Percentiles rank a stretch among this genome's conserved stretches.
These are phyloP conservation scores for Limnephilus lunatus DNA, from an alignment of 2,888 invertebrate genomes.

Conservation along the genomic window DNA sequence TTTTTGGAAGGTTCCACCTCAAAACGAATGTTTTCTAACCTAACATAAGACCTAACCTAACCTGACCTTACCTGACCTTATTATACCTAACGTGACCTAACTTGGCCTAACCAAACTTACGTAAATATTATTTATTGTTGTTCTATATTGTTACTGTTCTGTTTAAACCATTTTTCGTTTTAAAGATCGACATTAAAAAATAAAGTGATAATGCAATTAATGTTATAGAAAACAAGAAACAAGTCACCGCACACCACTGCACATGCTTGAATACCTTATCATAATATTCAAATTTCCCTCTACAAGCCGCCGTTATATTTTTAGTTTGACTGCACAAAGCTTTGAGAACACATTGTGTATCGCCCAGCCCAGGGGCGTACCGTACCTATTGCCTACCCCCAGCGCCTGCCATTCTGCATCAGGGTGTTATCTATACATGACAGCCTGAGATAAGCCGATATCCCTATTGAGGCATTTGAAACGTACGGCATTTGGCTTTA, in stretches of 20 bases:
- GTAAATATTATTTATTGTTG: too few relatives aligned
- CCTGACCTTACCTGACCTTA: too few relatives aligned
- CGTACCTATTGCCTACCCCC: background rate
- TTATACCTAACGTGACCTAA: too few relatives aligned
- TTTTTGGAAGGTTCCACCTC: too few relatives aligned
- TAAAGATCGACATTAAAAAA: too few relatives aligned
- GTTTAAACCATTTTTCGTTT: too few relatives aligned
- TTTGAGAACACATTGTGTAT: background rate
- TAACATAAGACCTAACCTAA: too few relatives aligned
- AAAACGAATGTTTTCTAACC: too few relatives aligned
- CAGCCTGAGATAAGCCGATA: constrained; percentile 2
- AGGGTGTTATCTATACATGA: background rate
- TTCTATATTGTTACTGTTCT: too few relatives aligned
- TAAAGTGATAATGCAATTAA: too few relatives aligned
- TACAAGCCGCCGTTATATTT: background rate
- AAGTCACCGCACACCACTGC: background rate
- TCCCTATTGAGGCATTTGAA: background rate
- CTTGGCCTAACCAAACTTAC: too few relatives aligned
- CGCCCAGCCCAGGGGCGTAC: background rate
- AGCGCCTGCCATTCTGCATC: background rate
- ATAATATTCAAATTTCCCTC: background rate
- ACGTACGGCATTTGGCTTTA: background rate
- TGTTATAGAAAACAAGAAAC: too few relatives aligned
- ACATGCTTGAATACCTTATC: background rate
- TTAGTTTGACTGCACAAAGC: background rate